Base-by-base conservation (phyloP, 2,797 vertebrate genomes). In the Helarctos malayanus region DNA sequence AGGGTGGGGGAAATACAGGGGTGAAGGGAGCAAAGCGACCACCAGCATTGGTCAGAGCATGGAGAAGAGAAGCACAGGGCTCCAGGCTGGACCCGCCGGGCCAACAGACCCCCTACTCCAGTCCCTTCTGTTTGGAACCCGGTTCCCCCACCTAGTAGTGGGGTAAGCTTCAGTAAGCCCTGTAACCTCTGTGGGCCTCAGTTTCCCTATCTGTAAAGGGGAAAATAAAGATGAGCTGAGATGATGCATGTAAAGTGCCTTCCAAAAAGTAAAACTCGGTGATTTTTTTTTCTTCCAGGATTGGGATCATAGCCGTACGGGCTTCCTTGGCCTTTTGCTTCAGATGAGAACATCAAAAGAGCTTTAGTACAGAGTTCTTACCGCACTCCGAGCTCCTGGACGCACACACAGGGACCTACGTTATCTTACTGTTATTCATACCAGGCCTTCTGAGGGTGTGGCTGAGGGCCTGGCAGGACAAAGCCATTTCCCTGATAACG, bases 161-260 rank as follows among this genome's bases (percentile, higher is more conserved):
- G 32, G 84, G 32, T 38, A 78, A 79, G 45, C 69, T 79, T 84
- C 61, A 8, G 29, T 32, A 54, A 83, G 56, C 35, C 82, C 52
- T 0, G 23, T 68, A 57, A 68, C 16, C 27, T 69, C 56, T 73
- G 19, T 59, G 56, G 65, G 63, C 65, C 96, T 86, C 41, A 23
- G 63, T 41, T 68, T 63, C 49, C 75, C 57, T 15, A 27, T 56
- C 45, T 92, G 52, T 56, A 59, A 79, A 56, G 21, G 25, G 29
- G 71, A 56, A 81, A 65, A 45, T 61, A 78, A 63, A 86, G 47
- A 78, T 78, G 14, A 63, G 35, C 94, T 54, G 54, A 78, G 32
- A 47, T 11, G 19, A 82, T 21, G 9, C 1, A 1, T 8, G 6
- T 47, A 65, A 47, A 38, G 29, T 45, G n/a, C 78, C 14, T 32